Evolutionary conservation across 2,797 vertebrate species (phyloP).

Genomic region (Pteronotus mesoamericanus): DNA sequence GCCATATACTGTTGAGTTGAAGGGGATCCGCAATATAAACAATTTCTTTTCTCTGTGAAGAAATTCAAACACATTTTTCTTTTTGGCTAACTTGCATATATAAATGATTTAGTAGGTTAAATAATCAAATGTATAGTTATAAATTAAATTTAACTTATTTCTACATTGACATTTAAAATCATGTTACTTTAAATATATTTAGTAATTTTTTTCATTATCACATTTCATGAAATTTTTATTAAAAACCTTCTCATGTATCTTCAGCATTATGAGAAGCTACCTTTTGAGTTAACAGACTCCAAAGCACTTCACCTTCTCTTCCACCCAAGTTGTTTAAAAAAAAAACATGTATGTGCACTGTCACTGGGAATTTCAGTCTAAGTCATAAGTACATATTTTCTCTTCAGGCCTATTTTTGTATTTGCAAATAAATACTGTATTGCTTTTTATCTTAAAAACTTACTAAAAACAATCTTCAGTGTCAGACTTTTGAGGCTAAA

Average conservation of each 20-base stretch:
- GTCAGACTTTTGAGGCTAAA: background rate
- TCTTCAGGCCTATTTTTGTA: background rate
- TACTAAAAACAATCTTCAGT: background rate
- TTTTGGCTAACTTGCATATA: background rate
- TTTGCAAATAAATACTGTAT: background rate
- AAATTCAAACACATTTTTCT: background rate
- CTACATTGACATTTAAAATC: constrained; percentile 25
- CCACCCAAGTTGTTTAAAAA: background rate
- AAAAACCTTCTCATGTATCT: background rate
- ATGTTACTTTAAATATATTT: background rate
- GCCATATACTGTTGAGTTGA: background rate
- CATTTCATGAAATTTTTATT: constrained; percentile 27
- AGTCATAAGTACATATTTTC: background rate
- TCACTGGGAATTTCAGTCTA: background rate
- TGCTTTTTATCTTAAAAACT: constrained; percentile 12
- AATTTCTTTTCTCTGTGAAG: background rate
- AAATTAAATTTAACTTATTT: background rate
- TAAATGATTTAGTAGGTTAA: background rate
- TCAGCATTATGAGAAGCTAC: background rate
- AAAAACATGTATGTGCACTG: background rate
- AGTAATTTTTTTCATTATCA: background rate
- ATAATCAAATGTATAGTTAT: background rate
- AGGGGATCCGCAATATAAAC: background rate
- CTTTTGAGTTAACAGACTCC: background rate
- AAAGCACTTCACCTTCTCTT: background rate